Percentiles rank a stretch among this genome's conserved stretches.
Evolutionary conservation across 2,113 vertebrate genomes (phyloP).

Genomic region (Gallinago media): DNA sequence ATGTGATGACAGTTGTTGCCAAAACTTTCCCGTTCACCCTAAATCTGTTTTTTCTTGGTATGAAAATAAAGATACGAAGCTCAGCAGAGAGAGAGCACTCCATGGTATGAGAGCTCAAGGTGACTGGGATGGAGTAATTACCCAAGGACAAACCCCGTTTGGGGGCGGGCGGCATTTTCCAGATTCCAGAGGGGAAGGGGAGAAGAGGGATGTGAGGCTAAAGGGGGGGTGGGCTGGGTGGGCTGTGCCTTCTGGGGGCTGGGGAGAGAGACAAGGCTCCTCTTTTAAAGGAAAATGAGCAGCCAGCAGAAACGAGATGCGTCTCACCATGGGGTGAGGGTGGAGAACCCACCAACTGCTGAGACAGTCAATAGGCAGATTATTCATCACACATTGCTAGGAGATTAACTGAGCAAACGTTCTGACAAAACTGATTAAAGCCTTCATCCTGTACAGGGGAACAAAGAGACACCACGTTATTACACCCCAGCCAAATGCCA

Average conservation of each 20-base stretch:
- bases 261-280: conserved; percentile 47
- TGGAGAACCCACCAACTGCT: conserved; percentile 76
- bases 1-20: conserved; percentile 73
- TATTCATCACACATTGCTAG: conserved; percentile 79
- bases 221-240: not conserved
- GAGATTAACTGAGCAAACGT: conserved; percentile 82
- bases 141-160: conserved; percentile 37
- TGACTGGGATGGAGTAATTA: conserved; percentile 50
- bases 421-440: conserved; percentile 80
- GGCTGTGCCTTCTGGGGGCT: conserved; percentile 47
- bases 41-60: conserved; percentile 61
- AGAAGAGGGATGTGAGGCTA: conserved; percentile 1
- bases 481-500: conserved; percentile 54
- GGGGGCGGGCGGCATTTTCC: conserved; percentile 64
- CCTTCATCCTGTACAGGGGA: conserved; percentile 70
- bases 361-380: conserved; percentile 80
- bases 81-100: conserved; percentile 24
- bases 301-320: conserved; percentile 77
- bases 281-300: conserved; percentile 77
- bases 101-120: conserved; percentile 43
- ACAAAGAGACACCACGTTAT: conserved; percentile 75
- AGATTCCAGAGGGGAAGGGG: conserved; percentile 64
- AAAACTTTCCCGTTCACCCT: conserved; percentile 71
- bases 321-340: conserved; percentile 75
- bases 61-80: conserved; percentile 36